These are phyloP conservation scores for Pseudococcus longispinus DNA, from an alignment of 2,888 invertebrate species.

Conservation along the genomic window DNA sequence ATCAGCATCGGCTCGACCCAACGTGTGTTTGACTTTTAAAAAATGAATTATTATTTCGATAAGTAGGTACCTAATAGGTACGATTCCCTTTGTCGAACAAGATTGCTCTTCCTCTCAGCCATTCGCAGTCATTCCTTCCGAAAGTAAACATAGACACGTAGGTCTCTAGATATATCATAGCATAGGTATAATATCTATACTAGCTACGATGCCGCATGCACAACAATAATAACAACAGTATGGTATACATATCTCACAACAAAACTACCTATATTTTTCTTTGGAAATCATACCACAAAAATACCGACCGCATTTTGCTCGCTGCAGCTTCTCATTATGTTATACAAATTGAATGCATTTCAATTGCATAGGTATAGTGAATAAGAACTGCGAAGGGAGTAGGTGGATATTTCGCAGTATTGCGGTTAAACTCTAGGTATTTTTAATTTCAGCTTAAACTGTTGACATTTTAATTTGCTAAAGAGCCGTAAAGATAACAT, in stretches of 20 bases:
- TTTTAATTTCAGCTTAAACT: constrained; percentile 10
- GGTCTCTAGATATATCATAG: background rate
- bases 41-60: constrained; percentile 22
- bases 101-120: background rate
- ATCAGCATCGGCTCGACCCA: background rate
- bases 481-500: constrained; percentile 39
- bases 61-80: background rate
- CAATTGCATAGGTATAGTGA: too few species aligned
- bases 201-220: background rate
- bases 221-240: background rate
- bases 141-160: background rate
- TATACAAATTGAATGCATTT: background rate
- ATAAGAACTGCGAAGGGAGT: background rate
- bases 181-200: background rate
- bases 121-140: background rate
- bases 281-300: background rate
- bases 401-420: background rate
- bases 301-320: background rate
- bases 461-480: constrained; percentile 46
- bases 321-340: background rate
- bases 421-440: too few species aligned
- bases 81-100: background rate
- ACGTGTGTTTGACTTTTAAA: constrained; percentile 3
- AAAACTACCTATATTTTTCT: background rate
- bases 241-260: background rate